Conservation (phyloP, 2,113 vertebrate species). For the Sprattus sprattus region DNA sequence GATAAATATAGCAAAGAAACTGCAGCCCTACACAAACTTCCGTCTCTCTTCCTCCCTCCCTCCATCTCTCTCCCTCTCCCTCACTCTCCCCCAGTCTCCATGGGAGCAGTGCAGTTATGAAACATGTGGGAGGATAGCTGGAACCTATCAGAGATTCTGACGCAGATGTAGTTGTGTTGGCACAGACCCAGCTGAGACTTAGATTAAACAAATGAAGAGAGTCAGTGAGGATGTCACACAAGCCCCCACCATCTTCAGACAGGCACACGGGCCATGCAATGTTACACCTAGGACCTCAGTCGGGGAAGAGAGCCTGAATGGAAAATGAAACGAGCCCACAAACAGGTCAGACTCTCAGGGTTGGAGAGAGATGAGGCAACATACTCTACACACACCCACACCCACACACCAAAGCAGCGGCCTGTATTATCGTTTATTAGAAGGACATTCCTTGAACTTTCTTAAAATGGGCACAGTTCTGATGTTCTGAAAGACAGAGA, state of each 20-base stretch:
- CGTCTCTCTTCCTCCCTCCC: slow-evolving; percentile 37
- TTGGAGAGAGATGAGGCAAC: background rate
- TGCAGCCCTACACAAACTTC: slow-evolving; percentile 58
- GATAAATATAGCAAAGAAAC: slow-evolving; percentile 64
- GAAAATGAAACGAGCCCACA: background rate
- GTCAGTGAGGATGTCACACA: slow-evolving; percentile 15
- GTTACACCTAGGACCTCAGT: background rate
- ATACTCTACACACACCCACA: background rate
- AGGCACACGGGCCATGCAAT: background rate
- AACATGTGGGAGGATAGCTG: slow-evolving; percentile 66
- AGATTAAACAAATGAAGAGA: slow-evolving; percentile 41
- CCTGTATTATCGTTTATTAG: background rate
- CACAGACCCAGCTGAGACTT: slow-evolving; percentile 26
- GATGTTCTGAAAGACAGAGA: slow-evolving; percentile 18
- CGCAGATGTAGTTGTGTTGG: slow-evolving; percentile 42
- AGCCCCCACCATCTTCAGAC: background rate
- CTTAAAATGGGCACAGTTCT: background rate
- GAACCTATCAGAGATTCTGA: slow-evolving; percentile 67
- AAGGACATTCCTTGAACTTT: slow-evolving; percentile 24
- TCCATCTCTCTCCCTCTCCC: slow-evolving; percentile 36
- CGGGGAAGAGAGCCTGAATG: slow-evolving; percentile 1
- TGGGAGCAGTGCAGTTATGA: slow-evolving; percentile 56
- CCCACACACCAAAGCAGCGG: background rate
- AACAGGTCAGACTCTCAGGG: background rate
- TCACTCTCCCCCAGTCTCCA: slow-evolving; percentile 38